These are phyloP conservation scores for Tachina lurida DNA, from an alignment of 2,888 invertebrate genomes.

Conservation along the genomic window DNA sequence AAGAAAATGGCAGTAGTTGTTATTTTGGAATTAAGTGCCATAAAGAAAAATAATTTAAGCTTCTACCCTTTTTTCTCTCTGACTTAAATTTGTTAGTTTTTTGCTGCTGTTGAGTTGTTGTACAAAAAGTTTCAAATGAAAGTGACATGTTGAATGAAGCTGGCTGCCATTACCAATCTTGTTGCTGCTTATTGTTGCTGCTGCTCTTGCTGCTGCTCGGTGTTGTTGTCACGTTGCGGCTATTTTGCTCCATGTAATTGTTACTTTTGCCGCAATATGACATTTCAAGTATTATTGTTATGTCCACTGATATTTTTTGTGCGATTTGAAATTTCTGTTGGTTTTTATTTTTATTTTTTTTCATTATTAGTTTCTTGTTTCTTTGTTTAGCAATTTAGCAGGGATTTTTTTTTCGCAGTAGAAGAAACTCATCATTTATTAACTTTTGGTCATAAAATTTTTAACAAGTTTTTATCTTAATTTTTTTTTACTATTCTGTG, in stretches of 20 bases:
- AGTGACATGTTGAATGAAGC: slow-evolving; percentile 69
- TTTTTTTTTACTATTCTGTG: slow-evolving; percentile 28
- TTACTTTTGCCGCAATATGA: slow-evolving; percentile 32
- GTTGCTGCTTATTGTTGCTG: slow-evolving; percentile 42
- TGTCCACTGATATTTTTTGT: slow-evolving; percentile 61
- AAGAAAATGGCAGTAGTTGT: slow-evolving; percentile 36
- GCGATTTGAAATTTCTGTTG: slow-evolving; percentile 60
- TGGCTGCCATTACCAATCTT: slow-evolving; percentile 64
- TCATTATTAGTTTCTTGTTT: slow-evolving; percentile 12
- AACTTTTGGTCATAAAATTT: slow-evolving; percentile 69
- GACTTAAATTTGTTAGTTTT: slow-evolving; percentile 14
- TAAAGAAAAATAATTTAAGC: slow-evolving; percentile 53
- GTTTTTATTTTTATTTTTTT: slow-evolving; percentile 33
- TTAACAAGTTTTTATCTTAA: slow-evolving; percentile 63
- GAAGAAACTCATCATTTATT: slow-evolving; percentile 63
- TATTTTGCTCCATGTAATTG: slow-evolving; percentile 21
- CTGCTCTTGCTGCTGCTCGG: slow-evolving; percentile 30
- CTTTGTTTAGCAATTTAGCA: slow-evolving; percentile 40
- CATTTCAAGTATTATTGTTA: slow-evolving; percentile 57
- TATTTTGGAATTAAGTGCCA: slow-evolving; percentile 56
- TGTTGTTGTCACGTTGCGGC: slow-evolving; percentile 45
- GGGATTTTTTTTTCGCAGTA: slow-evolving; percentile 62
- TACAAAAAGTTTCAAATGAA: slow-evolving; percentile 52
- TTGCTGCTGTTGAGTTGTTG: slow-evolving; percentile 18
- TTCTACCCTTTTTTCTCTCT: slow-evolving; percentile 50